Base-by-base conservation (phyloP, 1,140 invertebrate species). In the Anthonomus grandis region DNA sequence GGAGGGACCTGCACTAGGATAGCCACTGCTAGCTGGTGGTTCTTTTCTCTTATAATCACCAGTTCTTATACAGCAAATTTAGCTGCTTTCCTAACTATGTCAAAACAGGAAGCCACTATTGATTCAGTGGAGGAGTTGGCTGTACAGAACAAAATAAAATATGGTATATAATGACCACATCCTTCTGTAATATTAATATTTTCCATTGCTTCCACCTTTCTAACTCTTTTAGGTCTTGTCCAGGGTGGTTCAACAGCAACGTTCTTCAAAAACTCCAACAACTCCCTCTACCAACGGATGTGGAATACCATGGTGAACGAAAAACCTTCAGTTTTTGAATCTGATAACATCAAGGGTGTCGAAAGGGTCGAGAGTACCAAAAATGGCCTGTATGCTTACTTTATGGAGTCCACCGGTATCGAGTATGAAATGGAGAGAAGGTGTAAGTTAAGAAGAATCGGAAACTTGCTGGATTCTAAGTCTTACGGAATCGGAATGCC, bases 21-120 rank as follows among this genome's bases (percentile, higher is more conserved):
- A 73, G 83, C 89, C 0, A 84, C 86, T 13, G 87, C 86, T 0
- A 91, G 89, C 79, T 97, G 94, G 93, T 97, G 92, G 92, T 95
- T 97, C 69, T 97, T 97, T 69, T 90, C 91, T 0, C 78, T 97
- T 12, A 97, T 97, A 63, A 93, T 98, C 76, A 90, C 94, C 10
- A 93, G 92, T 10, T 95, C 93, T 0, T 98, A 98, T 71, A 98
- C 95, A 0, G 95, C 95, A 6, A 97, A 97, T 76, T 78, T 97
- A 50, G 94, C 95, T 2, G 95, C 95, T 8, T 98, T 95, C 63
- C 76, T 98, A 23, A 97, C 95, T 0, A 87, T 89, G 17, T 90
- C 90, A 5, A 78, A 88, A 0, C 86, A 88, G 12, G 90, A 90
- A 9, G 78, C 88, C 23, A 85, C 93, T 77, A 61, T 64, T 31